These are phyloP conservation scores for Pycnomerus fuliginosus DNA, from an alignment of 2,888 invertebrate species.

Conservation along the genomic window DNA sequence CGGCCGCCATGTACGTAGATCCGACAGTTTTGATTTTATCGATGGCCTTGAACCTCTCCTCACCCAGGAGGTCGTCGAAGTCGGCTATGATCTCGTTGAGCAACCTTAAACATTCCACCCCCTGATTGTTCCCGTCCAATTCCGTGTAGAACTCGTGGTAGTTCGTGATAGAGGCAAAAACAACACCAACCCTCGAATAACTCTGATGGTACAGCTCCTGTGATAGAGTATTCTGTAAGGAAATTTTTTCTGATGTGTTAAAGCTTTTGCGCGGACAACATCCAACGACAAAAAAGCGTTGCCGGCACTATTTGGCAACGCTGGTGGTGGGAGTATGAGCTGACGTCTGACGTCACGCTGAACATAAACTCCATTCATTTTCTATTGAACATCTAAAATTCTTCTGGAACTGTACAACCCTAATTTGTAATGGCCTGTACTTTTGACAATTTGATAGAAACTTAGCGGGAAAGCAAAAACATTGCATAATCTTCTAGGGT, in stretches of 20 bases:
- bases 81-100: constrained; percentile 92
- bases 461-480: too few relatives aligned
- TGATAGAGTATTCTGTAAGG: constrained; percentile 60
- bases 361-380: too few relatives aligned
- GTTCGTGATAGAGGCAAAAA: constrained; percentile 91
- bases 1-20: constrained; percentile 91
- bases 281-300: too few relatives aligned
- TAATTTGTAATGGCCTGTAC: too few relatives aligned
- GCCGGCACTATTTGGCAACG: too few relatives aligned
- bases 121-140: constrained; percentile 88
- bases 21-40: constrained; percentile 95
- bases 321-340: too few relatives aligned
- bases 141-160: constrained; percentile 94
- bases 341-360: too few relatives aligned
- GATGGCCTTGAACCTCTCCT: constrained; percentile 81
- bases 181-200: constrained; percentile 86
- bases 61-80: constrained; percentile 87
- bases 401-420: too few relatives aligned
- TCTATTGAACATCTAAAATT: too few relatives aligned
- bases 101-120: constrained; percentile 82
- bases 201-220: constrained; percentile 93
- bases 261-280: constrained; percentile 42
- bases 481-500: too few relatives aligned
- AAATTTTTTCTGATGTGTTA: constrained; percentile 31
- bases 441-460: too few relatives aligned